Base-by-base conservation (phyloP, 2,888 invertebrate species). In the Limnephilus lunatus region DNA sequence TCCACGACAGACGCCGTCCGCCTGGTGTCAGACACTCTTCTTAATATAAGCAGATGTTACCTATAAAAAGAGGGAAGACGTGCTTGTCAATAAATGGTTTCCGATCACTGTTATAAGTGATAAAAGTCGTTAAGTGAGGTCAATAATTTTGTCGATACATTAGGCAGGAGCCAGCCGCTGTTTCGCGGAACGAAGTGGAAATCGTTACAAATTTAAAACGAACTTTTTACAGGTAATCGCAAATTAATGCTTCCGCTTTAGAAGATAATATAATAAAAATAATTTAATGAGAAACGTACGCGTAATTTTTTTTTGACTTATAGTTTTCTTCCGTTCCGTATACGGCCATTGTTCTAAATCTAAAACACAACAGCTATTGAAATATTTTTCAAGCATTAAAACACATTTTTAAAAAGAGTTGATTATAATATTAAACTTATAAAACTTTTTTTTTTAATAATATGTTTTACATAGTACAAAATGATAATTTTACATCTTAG, bases 61-160 rank as follows among this genome's bases (percentile, higher is more conserved):
- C 5, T 2, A 68, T 0, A 7, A 68, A 19, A 53, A 19, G 1
- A 68, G 68, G 0, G 5, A 68, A 19, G 25, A 19, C 25, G 25
- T 68, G 68, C 9, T 68, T 9, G 25, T 68, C 1, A 68, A 68
- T 19, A 25, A 68, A 68, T 25, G 25, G 19, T 68, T 68, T 5
- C 25, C 68, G 68, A 68, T 68, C 68, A 68, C 68, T 68, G 25
- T 68, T 4, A 5, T 68, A 25, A 25, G 68, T 68, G 9, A 9
- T 44, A 15, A 15, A 44, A n/a, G 85, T n/a, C 35, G 44, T 48
- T 44, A 44, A n/a, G 85, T n/a, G 25, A 35, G 44, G 85, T 44
- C 85, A 44, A 85, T 85, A 85, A 85, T 44, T 85, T 44, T 14
- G 2, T 39, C 35, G 85, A 85, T 85, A 85, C 44, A 85, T 35